Conservation (phyloP, 1,140 invertebrate genomes). For the Dreissena rostriformis region DNA sequence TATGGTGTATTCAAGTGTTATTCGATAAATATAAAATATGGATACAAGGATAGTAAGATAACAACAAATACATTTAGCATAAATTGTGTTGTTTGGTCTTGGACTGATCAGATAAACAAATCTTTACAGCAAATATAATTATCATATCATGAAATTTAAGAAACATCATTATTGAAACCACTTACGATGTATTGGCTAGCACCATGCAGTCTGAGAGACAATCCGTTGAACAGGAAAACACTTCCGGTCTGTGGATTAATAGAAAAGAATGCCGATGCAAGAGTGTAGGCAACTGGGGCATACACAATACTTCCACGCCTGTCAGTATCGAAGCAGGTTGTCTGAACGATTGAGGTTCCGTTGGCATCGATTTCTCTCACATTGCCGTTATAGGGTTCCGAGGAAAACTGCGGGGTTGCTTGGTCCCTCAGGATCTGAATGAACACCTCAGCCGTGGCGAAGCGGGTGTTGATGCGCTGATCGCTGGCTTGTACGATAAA, state of each 20-base stretch:
- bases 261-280: constrained; percentile 44
- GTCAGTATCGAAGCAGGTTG: constrained; percentile 57
- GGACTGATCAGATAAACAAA: too few species aligned
- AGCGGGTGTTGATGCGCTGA: constrained; percentile 90
- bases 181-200: constrained; percentile 39
- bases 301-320: constrained; percentile 54
- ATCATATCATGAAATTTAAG: too few species aligned
- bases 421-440: constrained; percentile 53
- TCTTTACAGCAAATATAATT: too few species aligned
- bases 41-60: neutral
- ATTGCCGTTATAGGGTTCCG: constrained; percentile 57
- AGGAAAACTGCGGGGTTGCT: constrained; percentile 48
- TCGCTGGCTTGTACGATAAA: constrained; percentile 85
- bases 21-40: neutral
- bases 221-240: constrained; percentile 28
- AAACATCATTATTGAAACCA: neutral
- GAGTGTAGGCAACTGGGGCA: constrained; percentile 7
- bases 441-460: constrained; percentile 86
- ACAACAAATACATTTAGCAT: neutral
- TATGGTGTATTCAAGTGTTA: too few species aligned
- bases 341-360: constrained; percentile 46
- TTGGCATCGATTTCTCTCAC: constrained; percentile 56
- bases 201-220: constrained; percentile 4
- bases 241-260: constrained; percentile 24
- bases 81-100: too few species aligned